Evolutionary conservation across 1,140 invertebrate genomes (phyloP).

Genomic region (Maniola jurtina): DNA sequence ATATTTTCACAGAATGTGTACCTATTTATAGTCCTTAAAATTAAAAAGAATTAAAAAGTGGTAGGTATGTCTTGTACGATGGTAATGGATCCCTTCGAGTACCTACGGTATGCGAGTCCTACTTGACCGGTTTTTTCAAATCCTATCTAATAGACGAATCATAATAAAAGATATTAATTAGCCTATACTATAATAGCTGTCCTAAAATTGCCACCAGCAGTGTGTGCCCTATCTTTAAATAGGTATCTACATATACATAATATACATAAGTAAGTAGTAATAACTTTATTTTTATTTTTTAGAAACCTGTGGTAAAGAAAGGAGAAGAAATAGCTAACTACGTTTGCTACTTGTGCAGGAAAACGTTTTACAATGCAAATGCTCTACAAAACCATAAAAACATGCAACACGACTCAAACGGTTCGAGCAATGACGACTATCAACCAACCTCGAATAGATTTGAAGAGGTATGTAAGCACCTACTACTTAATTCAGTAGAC

Average conservation of each 20-base stretch:
- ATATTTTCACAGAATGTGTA: no score
- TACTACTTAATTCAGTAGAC: no score
- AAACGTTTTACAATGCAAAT: slow-evolving; percentile 58
- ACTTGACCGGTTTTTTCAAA: no score
- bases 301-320: slow-evolving; percentile 7
- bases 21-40: no score
- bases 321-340: slow-evolving; percentile 39
- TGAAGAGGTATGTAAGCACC: slow-evolving; percentile 29
- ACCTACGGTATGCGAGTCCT: no score
- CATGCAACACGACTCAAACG: slow-evolving; percentile 47
- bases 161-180: no score
- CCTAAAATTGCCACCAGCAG: not conserved
- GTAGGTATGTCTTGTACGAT: no score
- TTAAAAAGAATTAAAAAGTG: no score
- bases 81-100: no score
- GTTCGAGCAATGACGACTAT: slow-evolving; percentile 39
- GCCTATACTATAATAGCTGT: no score
- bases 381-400: slow-evolving; percentile 64
- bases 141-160: not conserved
- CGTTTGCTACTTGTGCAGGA: slow-evolving; percentile 56
- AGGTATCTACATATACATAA: not conserved
- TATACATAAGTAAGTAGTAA: not conserved
- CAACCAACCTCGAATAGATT: slow-evolving; percentile 16
- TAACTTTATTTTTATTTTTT: slow-evolving; percentile 3
- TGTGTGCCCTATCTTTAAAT: not conserved